Conservation (phyloP, 2,113 vertebrate species). For the Merops nubicus region DNA sequence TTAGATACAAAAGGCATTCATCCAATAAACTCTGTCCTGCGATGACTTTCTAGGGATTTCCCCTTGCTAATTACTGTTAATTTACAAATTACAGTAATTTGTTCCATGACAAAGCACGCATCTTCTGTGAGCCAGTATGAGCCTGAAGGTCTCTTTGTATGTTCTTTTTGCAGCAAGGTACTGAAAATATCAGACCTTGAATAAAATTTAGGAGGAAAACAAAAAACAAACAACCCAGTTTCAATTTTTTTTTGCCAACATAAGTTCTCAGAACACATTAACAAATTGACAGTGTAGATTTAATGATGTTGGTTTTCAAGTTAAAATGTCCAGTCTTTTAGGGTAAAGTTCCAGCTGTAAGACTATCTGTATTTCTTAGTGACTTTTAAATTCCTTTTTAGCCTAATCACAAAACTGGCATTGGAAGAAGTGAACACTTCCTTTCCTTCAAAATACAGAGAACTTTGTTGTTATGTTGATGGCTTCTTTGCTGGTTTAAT, state of each 20-base stretch:
- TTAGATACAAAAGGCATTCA: not conserved
- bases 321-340: not conserved
- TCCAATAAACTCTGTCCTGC: not conserved
- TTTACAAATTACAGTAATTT: constrained; percentile 2
- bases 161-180: not conserved
- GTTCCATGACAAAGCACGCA: not conserved
- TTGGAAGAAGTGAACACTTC: not conserved
- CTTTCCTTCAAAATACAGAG: not conserved
- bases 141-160: not conserved
- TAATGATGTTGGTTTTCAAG: not conserved
- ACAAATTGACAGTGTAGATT: not conserved
- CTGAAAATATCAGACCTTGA: not conserved
- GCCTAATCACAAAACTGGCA: not conserved
- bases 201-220: not conserved
- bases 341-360: not conserved
- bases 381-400: not conserved
- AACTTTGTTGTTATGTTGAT: not conserved
- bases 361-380: not conserved
- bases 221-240: not conserved
- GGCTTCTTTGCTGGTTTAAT: not conserved
- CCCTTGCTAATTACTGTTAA: not conserved
- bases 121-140: not conserved
- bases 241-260: not conserved
- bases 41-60: not conserved
- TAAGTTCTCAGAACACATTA: not conserved